Evolutionary conservation across 2,113 vertebrate species (phyloP), one percentile per base, ranked within the genome.

Genomic region (Alligator sinensis): DNA sequence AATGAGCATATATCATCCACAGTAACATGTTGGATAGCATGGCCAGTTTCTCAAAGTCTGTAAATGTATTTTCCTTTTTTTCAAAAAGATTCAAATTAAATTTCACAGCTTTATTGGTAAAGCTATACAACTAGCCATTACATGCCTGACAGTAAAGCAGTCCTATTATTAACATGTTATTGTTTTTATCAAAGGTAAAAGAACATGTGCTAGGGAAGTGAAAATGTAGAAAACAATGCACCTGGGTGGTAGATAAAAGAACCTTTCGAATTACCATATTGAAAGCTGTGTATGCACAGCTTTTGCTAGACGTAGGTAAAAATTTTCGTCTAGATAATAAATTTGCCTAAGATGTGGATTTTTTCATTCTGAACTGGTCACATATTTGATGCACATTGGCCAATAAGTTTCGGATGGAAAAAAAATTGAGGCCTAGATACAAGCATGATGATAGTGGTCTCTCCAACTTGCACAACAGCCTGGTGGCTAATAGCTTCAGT

Each of bases 161-260:
- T n/a, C 19, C 78, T 59, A 85, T 75, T 91, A 89, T 95, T 92
- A 85, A 70, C 88, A 60, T 90, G 66, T 86, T 89, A 58, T 80
- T 1, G 0, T 82, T 87, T 86, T 94, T 57, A 66, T 34, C 84
- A 60, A 30, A 62, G 38, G 19, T 61, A 74, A 34, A 89, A 17
- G 77, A 66, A 22, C 34, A n/a, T 13, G 21, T 21, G 22, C 3
- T 19, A 38, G 72, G 34, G 80, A 55, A 82, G 54, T 17, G 16
- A 85, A 86, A 74, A 60, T 24, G 12, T 68, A 59, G 14, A 58
- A 77, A 74, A 77, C 72, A 58, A 7, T 5, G 47, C 18, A 17
- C 24, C 59, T 25, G 75, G 55, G 64, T 13, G 22, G 38, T 19
- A 77, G 61, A 9, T 74, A 55, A 34, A 68, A 78, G 18, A 66